Base-by-base conservation (phyloP, 2,797 vertebrate genomes). In the Austrolebias charrua region DNA sequence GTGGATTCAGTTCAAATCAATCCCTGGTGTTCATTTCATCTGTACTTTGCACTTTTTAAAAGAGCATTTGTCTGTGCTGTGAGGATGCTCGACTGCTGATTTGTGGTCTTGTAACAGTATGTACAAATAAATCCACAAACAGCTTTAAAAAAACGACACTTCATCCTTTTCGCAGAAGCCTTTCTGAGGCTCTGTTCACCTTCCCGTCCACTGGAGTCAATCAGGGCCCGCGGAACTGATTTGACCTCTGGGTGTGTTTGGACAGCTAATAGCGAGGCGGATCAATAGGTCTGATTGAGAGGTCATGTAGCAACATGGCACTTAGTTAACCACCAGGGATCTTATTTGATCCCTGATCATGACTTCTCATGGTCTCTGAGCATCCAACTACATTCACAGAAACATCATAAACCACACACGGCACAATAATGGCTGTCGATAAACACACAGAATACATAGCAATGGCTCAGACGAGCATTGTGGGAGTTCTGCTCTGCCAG, bases 211-310 rank as follows among this genome's bases (percentile, higher is more conserved):
- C 75, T 49, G 55, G 50, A 48, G 64, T 85, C 85, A 65, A 80
- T 89, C 56, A 55, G 9, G 13, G 60, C 71, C 67, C 18, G 63
- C 63, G 14, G 60, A 71, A 87, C 82, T 84, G 75, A 71, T 83
- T 66, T 73, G 73, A 69, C 73, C 79, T 81, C 69, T 71, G 55
- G 56, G 75, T 84, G 60, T 74, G 71, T 84, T 87, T 85, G 84
- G 84, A 81, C 77, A 79, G 76, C 76, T 78, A 87, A 88, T 86
- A 76, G 69, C 15, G 70, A 40, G 69, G 48, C 4, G 5, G 78
- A 91, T 90, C 89, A 88, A 90, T 91, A 89, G 85, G 84, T 88
- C 83, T 86, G 80, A 90, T 86, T 85, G 78, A 86, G 81, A 83
- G 86, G 85, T 89, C 89, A 81, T 84, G 85, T 89, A 77, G 69